Evolutionary conservation across 2,113 vertebrate species (phyloP).

Genomic region (Columbina picui): DNA sequence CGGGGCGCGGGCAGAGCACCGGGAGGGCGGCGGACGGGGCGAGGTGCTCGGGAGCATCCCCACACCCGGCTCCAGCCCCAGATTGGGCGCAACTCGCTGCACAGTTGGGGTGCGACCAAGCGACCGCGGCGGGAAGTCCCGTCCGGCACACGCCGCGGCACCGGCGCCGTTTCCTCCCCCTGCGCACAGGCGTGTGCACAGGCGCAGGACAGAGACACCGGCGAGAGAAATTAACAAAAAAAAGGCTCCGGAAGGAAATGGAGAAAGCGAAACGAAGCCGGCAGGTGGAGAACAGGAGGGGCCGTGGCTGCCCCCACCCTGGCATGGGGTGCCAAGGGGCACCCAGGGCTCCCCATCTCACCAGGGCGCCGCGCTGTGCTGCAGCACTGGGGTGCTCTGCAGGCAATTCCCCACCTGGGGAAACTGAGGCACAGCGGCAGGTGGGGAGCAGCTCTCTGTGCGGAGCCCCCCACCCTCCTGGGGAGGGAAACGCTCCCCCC

Average conservation of each 20-base stretch:
- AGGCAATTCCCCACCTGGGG: neutral
- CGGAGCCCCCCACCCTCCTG: neutral
- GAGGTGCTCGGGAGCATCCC: neutral
- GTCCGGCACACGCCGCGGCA: neutral
- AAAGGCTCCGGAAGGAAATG: slow-evolving; percentile 61
- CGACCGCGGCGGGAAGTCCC: neutral
- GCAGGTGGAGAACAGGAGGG: slow-evolving; percentile 50
- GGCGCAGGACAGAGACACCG: neutral
- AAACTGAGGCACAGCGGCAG: slow-evolving; percentile 20
- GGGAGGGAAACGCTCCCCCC: neutral
- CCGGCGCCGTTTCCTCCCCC: slow-evolving; percentile 21
- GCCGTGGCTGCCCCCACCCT: neutral
- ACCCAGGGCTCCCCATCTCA: neutral
- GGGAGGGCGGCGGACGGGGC: accelerated
- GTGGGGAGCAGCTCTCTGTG: accelerated
- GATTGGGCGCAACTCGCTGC: neutral
- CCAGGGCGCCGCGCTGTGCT: neutral
- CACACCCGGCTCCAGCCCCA: accelerated
- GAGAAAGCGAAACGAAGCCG: slow-evolving; percentile 14
- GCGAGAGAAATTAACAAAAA: neutral
- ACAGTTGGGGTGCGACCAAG: neutral
- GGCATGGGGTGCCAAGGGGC: neutral
- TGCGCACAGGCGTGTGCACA: neutral
- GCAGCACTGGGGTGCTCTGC: neutral
- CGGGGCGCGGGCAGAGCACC: neutral